Evolutionary conservation across 2,888 invertebrate species (phyloP).

Genomic region (Halictus ligatus): DNA sequence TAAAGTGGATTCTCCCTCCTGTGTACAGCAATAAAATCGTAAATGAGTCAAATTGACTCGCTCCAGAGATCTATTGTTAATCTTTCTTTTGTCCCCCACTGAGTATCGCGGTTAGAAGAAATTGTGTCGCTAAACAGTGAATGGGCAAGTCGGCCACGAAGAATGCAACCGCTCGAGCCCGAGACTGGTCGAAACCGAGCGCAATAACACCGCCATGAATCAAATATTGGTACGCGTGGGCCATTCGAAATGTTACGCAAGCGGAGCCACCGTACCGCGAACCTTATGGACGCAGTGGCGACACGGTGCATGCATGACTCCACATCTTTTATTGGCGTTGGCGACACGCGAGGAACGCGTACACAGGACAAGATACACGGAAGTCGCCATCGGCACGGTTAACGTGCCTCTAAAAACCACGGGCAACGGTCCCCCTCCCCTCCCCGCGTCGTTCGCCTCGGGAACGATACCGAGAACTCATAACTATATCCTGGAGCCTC

Average conservation of each 20-base stretch:
- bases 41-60: too few relatives aligned
- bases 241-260: neutral
- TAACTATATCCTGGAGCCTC: neutral
- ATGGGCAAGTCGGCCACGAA: neutral
- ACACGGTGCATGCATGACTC: conserved; percentile 7
- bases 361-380: conserved; percentile 4
- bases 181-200: neutral
- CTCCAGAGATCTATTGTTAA: neutral
- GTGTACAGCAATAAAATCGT: too few relatives aligned
- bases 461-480: conserved; percentile 9
- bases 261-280: neutral
- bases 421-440: neutral
- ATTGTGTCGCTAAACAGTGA: neutral
- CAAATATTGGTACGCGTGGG: neutral
- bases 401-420: conserved; percentile 10
- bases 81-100: neutral
- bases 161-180: neutral
- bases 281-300: neutral
- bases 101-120: neutral
- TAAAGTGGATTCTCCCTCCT: too few relatives aligned
- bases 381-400: conserved; percentile 1
- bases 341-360: conserved; percentile 10
- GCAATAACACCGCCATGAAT: conserved; percentile 1
- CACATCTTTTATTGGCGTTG: conserved; percentile 18
- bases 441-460: neutral